These are phyloP conservation scores for Fragum fragum DNA, from an alignment of 2,888 invertebrate species.

Conservation along the genomic window DNA sequence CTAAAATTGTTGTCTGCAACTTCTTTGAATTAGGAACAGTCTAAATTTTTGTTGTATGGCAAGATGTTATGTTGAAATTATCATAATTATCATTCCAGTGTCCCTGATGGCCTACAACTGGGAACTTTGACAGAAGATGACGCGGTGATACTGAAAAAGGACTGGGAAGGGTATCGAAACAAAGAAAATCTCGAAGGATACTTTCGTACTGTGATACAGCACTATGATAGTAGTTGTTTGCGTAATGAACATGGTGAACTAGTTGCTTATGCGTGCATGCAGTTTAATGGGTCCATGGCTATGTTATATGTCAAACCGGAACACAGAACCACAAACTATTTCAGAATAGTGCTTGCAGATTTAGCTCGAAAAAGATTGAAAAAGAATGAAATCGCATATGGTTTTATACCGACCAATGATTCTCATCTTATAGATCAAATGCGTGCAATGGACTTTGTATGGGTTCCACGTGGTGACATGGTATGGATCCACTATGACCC, in stretches of 20 bases:
- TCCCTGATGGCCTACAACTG: conserved; percentile 76
- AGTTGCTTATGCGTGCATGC: conserved; percentile 82
- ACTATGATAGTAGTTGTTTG: conserved; percentile 80
- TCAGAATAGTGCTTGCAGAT: conserved; percentile 77
- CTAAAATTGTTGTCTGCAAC: too few relatives aligned
- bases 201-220: conserved; percentile 76
- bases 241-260: conserved; percentile 73
- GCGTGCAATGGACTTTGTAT: conserved; percentile 78
- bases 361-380: conserved; percentile 74
- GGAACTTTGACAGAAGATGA: conserved; percentile 74
- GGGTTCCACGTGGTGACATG: conserved; percentile 82
- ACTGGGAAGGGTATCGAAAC: conserved; percentile 76
- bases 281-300: conserved; percentile 82
- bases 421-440: conserved; percentile 75
- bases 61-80: too few relatives aligned
- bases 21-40: too few relatives aligned
- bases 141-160: conserved; percentile 67
- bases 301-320: conserved; percentile 80
- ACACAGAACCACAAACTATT: conserved; percentile 75
- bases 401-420: conserved; percentile 79
- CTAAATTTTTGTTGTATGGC: too few relatives aligned
- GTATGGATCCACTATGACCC: conserved; percentile 74
- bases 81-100: conserved; percentile 56
- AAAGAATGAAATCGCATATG: conserved; percentile 78
- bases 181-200: conserved; percentile 77